A percentile compares a stretch with the other conserved stretches of the same genome.
These are phyloP conservation scores for Cydia amplana DNA, from an alignment of 1,140 invertebrate species.

Conservation along the genomic window DNA sequence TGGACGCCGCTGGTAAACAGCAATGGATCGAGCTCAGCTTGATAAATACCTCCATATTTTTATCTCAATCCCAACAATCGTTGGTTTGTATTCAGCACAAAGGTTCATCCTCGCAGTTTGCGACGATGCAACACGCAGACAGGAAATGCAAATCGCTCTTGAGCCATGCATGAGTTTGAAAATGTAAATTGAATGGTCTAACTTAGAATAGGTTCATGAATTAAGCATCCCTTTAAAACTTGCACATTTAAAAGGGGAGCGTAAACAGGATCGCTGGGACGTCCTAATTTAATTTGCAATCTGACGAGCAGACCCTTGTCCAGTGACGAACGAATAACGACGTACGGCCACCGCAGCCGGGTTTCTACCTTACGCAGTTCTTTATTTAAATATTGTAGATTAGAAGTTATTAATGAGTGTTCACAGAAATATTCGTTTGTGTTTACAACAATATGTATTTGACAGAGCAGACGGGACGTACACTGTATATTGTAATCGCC, in stretches of 20 bases:
- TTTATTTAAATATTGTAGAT: constrained; percentile 50
- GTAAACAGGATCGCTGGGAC: constrained; percentile 52
- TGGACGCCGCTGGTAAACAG: constrained; percentile 60
- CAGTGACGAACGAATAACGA: constrained; percentile 49
- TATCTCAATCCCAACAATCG: constrained; percentile 43
- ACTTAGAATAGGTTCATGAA: constrained; percentile 67
- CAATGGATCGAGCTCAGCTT: constrained; percentile 50
- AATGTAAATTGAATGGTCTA: constrained; percentile 73
- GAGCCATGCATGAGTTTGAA: constrained; percentile 60
- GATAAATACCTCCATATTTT: constrained; percentile 57
- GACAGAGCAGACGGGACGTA: constrained; percentile 2
- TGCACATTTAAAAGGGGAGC: constrained; percentile 58
- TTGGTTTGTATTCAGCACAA: constrained; percentile 37
- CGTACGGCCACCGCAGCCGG: constrained; percentile 31
- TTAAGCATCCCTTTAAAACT: constrained; percentile 67
- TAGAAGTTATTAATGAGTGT: constrained; percentile 50
- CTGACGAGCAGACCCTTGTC: constrained; percentile 48
- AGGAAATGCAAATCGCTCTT: constrained; percentile 64
- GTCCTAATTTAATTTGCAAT: constrained; percentile 66
- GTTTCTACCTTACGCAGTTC: constrained; percentile 37
- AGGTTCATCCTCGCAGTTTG: constrained; percentile 38
- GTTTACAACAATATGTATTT: constrained; percentile 38
- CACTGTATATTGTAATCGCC: not conserved
- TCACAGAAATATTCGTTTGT: constrained; percentile 42
- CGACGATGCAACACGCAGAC: constrained; percentile 47